Percentiles rank a stretch among this genome's conserved stretches.
These are phyloP conservation scores for Heterotilapia buettikoferi DNA, from an alignment of 2,113 vertebrate species.

Conservation along the genomic window DNA sequence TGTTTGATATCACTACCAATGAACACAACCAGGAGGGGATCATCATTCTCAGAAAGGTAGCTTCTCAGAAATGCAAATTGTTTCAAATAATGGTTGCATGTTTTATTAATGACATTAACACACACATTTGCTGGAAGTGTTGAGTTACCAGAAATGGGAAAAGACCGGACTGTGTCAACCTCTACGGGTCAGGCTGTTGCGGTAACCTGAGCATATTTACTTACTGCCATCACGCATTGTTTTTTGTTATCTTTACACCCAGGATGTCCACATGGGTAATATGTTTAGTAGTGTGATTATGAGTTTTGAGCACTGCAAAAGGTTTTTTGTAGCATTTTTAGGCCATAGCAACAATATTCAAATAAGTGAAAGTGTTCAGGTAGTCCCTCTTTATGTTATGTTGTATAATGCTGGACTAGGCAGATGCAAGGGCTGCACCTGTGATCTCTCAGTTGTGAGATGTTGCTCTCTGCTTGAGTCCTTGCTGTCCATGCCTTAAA, in stretches of 20 bases:
- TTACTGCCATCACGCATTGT: not conserved
- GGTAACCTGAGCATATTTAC: not conserved
- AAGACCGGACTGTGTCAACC: not conserved
- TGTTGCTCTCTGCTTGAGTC: not conserved
- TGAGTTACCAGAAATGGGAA: not conserved
- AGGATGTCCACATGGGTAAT: not conserved
- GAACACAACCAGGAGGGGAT: slow-evolving; percentile 92
- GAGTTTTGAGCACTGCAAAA: not conserved
- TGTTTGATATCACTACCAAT: slow-evolving; percentile 94
- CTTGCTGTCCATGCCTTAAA: not conserved
- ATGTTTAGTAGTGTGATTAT: not conserved
- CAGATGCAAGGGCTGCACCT: not conserved
- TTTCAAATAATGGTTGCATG: not conserved
- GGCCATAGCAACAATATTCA: not conserved
- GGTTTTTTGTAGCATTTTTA: not conserved
- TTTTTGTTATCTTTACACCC: not conserved
- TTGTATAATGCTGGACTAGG: not conserved
- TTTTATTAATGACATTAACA: not conserved
- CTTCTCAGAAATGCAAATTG: not conserved
- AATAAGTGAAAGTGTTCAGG: not conserved
- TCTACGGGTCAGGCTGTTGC: not conserved
- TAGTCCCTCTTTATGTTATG: not conserved
- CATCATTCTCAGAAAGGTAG: slow-evolving; percentile 90
- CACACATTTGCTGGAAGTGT: not conserved
- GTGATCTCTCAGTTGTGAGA: not conserved